Evolutionary conservation across 2,797 vertebrate species (phyloP), one percentile per base, ranked within the genome.

Genomic region (Oceanodroma leucorhoa): DNA sequence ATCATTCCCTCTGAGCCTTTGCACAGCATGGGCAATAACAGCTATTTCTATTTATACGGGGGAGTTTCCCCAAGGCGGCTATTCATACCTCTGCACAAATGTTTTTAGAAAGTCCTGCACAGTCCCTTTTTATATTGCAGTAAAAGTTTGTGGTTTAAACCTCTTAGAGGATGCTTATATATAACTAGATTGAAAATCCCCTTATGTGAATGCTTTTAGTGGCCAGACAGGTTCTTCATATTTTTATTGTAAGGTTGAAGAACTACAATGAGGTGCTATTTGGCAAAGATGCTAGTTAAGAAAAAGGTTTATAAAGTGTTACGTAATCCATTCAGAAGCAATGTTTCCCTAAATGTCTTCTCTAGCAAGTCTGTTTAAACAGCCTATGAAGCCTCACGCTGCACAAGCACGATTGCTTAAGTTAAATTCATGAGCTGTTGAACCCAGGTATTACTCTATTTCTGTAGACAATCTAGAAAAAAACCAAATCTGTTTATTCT

Each of bases 131-230:
- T 79, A 83, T 81, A 41, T 22, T 62, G 77, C 86, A 95, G 92
- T 87, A 96, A 95, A 96, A 95, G 58, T 94, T 83, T 95, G 95
- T 89, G 97, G 94, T 95, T 96, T 95, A 95, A 86, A 81, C 61
- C 79, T 94, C 91, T 96, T 84, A 94, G 86, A 96, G 64, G 83
- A 95, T 97, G 90, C 83, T 90, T 93, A 70, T 72, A 67, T 79
- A 92, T 72, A 94, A 90, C 76, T 86, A 90, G 43, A 82, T 62
- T 89, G 76, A 96, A 96, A 91, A 93, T 96, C 91, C 81, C 72
- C 90, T 88, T 60, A 46, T 11, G 72, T 20, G 85, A 96, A 69
- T 79, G 66, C n/a, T 92, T 38, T 75, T 87, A 51, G 73, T 46
- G 67, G 82, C 58, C 71, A 67, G 77, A 81, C 24, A 91, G 32